Conservation (phyloP, 2,797 vertebrate species). For the Coreius guichenoti region DNA sequence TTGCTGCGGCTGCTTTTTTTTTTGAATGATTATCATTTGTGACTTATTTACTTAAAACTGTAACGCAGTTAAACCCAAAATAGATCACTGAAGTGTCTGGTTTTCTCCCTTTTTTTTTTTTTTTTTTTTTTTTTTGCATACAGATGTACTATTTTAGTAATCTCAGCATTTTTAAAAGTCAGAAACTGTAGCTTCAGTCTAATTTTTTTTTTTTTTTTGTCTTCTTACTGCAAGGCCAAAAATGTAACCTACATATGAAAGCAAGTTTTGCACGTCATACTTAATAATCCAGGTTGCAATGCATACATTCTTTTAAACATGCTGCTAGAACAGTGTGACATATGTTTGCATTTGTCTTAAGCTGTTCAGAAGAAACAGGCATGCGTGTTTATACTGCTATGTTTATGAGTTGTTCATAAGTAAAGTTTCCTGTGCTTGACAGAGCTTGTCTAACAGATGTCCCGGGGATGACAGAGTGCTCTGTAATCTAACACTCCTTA, state of each 20-base stretch:
- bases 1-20: neutral
- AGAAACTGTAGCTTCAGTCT: neutral
- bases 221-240: neutral
- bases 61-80: constrained; percentile 8
- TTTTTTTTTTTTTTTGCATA: neutral
- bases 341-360: neutral
- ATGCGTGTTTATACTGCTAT: neutral
- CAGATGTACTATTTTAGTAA: neutral
- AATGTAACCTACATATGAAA: neutral
- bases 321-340: neutral
- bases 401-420: constrained; percentile 28
- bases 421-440: constrained; percentile 21
- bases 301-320: neutral
- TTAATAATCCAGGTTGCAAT: neutral
- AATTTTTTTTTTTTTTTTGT: neutral
- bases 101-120: too few species aligned
- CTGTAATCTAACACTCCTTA: constrained; percentile 33
- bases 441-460: constrained; percentile 50
- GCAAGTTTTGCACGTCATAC: neutral
- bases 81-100: neutral
- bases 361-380: neutral
- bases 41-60: constrained; percentile 13
- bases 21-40: constrained; percentile 27
- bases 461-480: constrained; percentile 31
- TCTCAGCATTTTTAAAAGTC: neutral